Percentiles rank a stretch among this genome's conserved stretches.
These are phyloP conservation scores for Ophion slaviceki DNA, from an alignment of 2,888 invertebrate species.

Conservation along the genomic window DNA sequence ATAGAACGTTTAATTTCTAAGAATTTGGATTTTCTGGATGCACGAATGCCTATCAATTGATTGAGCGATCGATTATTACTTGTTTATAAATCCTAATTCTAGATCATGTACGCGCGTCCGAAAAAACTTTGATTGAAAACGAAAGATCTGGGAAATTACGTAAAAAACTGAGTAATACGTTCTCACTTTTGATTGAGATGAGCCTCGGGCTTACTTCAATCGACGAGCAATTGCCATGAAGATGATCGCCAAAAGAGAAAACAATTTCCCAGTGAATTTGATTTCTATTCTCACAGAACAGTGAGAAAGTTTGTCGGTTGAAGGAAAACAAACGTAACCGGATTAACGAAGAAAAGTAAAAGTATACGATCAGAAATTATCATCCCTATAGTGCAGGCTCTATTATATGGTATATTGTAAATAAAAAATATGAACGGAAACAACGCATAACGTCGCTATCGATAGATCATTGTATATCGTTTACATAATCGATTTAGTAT, in stretches of 20 bases:
- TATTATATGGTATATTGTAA: slow-evolving; percentile 65
- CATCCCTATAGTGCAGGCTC: slow-evolving; percentile 58
- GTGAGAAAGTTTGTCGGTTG: slow-evolving; percentile 20
- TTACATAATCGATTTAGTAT: slow-evolving; percentile 51
- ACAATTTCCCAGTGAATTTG: not conserved
- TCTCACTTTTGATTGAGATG: not conserved
- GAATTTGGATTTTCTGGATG: not conserved
- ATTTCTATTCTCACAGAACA: not conserved
- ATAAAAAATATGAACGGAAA: slow-evolving; percentile 59
- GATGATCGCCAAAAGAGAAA: slow-evolving; percentile 51
- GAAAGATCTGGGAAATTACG: too few relatives aligned
- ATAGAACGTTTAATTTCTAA: not conserved
- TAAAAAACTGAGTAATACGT: too few relatives aligned
- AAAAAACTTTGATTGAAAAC: too few relatives aligned
- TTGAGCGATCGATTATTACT: too few relatives aligned
- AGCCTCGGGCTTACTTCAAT: slow-evolving; percentile 4
- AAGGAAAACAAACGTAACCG: slow-evolving; percentile 15
- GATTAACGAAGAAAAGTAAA: slow-evolving; percentile 18
- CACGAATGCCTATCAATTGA: too few relatives aligned
- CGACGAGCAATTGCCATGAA: slow-evolving; percentile 51
- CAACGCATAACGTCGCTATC: slow-evolving; percentile 60
- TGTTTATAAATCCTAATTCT: not conserved
- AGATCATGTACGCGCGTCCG: not conserved
- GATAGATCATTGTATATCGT: slow-evolving; percentile 54
- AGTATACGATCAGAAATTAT: slow-evolving; percentile 64